Base-by-base conservation (phyloP, 2,888 invertebrate species). In the Nezara viridula region DNA sequence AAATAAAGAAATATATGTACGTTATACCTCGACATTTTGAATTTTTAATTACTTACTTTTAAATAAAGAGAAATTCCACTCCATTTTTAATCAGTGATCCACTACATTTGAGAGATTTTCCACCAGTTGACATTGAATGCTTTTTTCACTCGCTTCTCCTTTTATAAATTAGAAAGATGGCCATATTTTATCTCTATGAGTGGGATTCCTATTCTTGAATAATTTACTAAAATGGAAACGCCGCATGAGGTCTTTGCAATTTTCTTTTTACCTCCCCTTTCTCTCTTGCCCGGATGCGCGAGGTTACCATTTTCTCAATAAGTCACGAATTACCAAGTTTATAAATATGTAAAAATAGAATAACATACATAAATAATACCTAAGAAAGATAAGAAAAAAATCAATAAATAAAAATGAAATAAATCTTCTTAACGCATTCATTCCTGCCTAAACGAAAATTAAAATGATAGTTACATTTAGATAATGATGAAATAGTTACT, bases 41-140 rank as follows among this genome's bases (percentile, higher is more conserved):
- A 66, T 66, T 66, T 66, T 32, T 66, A 66, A 66, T 66, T 27
- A 66, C 66, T 32, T 16, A 37, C 16, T 2, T 32, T 66, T 66
- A 66, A 32, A 66, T 32, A 66, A 66, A 66, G 19, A 14, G 19
- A 32, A 66, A 19, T 24, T 32, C 19, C 6, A 7, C 66, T 14
- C 32, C 66, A 66, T 66, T 66, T 52, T 66, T 66, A 66, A 66
- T 66, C 66, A 66, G 60, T 60, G 27, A 60, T 32, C 32, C 66
- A 66, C 66, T 66, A 14, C 32, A 32, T 66, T 52, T 52, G 14
- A 21, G 52, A 3, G 24, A 24, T 52, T 66, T 66, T 66, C 66
- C 32, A 32, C 32, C 66, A 6, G 16, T 66, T 66, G 32, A 66
- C 66, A 32, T 66, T 2, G 16, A 66, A 66, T 16, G 19, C 66